phyloP scores from a whole-genome alignment of 2,113 vertebrate species.

The Actinemys pallida region DNA sequence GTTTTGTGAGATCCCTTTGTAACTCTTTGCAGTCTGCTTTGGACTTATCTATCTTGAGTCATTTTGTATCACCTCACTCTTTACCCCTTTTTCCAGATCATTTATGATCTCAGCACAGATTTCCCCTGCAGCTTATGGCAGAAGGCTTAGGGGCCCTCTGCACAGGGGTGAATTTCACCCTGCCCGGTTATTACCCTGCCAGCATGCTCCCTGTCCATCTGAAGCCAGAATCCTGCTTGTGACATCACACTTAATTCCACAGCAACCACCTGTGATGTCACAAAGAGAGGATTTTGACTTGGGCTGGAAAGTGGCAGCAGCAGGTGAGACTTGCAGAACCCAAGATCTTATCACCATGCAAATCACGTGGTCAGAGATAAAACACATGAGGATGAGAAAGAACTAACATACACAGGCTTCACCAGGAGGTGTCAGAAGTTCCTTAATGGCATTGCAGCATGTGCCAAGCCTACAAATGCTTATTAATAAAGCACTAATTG shows the following conservation, averaged over 20 bases:
- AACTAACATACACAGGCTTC: accelerated
- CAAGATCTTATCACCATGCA: neutral
- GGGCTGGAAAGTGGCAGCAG: accelerated
- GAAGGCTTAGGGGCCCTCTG: neutral
- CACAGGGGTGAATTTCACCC: accelerated
- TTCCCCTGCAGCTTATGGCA: neutral
- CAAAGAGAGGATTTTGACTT: accelerated
- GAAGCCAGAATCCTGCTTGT: neutral
- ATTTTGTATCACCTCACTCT: neutral
- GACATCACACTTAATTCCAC: accelerated
- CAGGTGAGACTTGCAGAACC: neutral
- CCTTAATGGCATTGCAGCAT: accelerated
- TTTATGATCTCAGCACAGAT: too few relatives aligned
- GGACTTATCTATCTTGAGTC: neutral
- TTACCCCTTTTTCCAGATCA: neutral
- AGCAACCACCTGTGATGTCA: neutral
- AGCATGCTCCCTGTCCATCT: accelerated
- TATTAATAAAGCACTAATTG: neutral
- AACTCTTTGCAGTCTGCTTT: neutral
- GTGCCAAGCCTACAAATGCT: neutral
- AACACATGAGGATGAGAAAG: accelerated
- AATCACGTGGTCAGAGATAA: neutral
- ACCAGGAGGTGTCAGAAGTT: neutral
- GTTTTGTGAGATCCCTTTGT: neutral
- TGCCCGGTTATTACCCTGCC: accelerated